Evolutionary conservation across 2,888 invertebrate genomes (phyloP), one percentile per base, ranked within the genome.

Genomic region (Hyppa rectilinea): DNA sequence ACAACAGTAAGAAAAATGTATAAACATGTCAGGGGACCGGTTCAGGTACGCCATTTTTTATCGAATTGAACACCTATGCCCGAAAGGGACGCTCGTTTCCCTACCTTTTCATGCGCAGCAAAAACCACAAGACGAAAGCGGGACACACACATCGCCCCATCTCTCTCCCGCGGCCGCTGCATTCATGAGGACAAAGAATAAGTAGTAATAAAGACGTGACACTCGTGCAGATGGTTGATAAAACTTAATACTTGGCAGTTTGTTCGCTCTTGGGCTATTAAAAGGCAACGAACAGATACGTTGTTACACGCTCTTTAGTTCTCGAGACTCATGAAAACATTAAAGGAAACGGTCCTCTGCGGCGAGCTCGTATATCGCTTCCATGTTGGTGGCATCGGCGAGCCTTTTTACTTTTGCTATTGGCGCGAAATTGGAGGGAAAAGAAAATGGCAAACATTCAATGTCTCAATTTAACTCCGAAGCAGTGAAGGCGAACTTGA

Each of bases 21-120:
- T 94, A 94, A 95, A 95, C 93, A 95, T 92, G 92, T 93, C 92
- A 92, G 86, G 92, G 94, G 96, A 94, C 92, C 92, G 92, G 93
- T 91, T 89, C 95, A 95, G 95, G 96, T 96, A 95, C 94, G 93
- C 93, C 94, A 93, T 94, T 95, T 95, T 95, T 95, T 95, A 94
- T 94, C 94, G 92, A 93, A 94, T 93, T 90, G 92, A 92, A 94
- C 94, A 94, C 93, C 94, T 92, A 95, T 92, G 93, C 87, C 86
- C 88, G 94, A 93, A 87, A 92, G 92, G 92, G 93, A 94, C 91
- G 90, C 83, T 84, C 87, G 87, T 88, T 86, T 83, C 88, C 87
- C 89, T 86, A 88, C 91, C 92, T 91, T 91, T 91, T 91, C 90
- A 85, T 87, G 88, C 87, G 86, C 86, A 85, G 85, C 86, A 85